Percentiles rank a stretch among this genome's conserved stretches.
phyloP scores from a whole-genome alignment of 2,113 vertebrate genomes.

The Rana temporaria region DNA sequence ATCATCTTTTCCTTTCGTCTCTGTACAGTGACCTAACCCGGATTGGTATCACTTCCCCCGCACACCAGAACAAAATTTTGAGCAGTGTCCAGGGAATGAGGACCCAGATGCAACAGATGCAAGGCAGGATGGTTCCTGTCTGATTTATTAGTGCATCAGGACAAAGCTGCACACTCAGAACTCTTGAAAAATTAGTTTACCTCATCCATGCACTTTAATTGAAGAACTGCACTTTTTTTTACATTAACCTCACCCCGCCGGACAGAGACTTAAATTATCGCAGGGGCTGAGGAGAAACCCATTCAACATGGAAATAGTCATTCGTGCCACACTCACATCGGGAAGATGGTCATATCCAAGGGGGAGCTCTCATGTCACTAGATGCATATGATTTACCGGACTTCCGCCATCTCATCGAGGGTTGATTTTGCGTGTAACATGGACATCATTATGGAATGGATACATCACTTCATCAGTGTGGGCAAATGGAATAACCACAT shows the following conservation, averaged over 20 bases:
- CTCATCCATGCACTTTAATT: conserved; percentile 99
- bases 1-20: not conserved
- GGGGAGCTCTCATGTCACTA: conserved; percentile 58
- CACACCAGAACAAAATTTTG: conserved; percentile 95
- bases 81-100: conserved; percentile 91
- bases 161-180: conserved; percentile 63
- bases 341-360: conserved; percentile 60
- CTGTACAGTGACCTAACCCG: conserved; percentile 86
- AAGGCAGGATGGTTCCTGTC: conserved; percentile 96
- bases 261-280: conserved; percentile 66
- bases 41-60: conserved; percentile 86
- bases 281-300: conserved; percentile 35
- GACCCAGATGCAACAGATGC: conserved; percentile 95
- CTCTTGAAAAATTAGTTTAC: conserved; percentile 95
- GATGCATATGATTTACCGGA: conserved; percentile 33
- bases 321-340: conserved; percentile 58
- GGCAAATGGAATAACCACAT: conserved; percentile 31
- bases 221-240: conserved; percentile 94
- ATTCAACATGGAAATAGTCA: conserved; percentile 50
- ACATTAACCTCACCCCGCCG: conserved; percentile 81
- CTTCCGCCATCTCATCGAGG: conserved; percentile 25
- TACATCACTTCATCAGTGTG: not conserved
- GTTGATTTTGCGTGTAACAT: conserved; percentile 46
- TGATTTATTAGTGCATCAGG: conserved; percentile 74
- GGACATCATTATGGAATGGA: conserved; percentile 30